phyloP scores from a whole-genome alignment of 1,140 invertebrate species.

The Drosophila lini region DNA sequence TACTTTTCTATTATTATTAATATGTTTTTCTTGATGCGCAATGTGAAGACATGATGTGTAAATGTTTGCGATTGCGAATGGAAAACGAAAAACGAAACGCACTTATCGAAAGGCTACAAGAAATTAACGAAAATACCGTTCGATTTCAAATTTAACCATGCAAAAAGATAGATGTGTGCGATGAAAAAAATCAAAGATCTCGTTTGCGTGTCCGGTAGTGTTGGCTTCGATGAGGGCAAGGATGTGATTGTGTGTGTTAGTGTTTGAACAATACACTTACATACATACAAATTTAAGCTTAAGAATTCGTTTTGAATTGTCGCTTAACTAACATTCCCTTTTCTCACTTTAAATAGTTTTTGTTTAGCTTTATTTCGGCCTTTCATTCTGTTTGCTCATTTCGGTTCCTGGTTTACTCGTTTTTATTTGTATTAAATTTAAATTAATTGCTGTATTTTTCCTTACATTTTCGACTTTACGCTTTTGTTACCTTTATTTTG shows the following conservation, averaged over 20 bases:
- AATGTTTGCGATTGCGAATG: constrained; percentile 30
- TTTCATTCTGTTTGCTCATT: constrained; percentile 49
- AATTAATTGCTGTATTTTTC: constrained; percentile 74
- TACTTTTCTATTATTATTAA: constrained; percentile 73
- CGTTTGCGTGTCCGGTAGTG: constrained; percentile 8
- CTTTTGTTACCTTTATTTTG: constrained; percentile 49
- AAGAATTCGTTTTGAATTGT: constrained; percentile 70
- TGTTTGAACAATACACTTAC: constrained; percentile 69
- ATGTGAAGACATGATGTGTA: constrained; percentile 44
- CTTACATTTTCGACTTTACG: constrained; percentile 54
- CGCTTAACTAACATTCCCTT: constrained; percentile 69
- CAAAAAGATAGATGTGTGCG: neutral
- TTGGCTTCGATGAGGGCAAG: neutral
- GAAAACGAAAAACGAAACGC: constrained; percentile 18
- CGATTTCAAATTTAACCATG: constrained; percentile 19
- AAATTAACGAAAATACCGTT: constrained; percentile 33
- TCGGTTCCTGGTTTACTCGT: constrained; percentile 47
- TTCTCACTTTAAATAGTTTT: constrained; percentile 46
- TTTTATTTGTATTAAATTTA: constrained; percentile 50
- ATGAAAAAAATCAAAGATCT: constrained; percentile 28
- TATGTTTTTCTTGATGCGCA: constrained; percentile 48
- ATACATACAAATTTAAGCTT: constrained; percentile 80
- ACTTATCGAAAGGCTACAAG: constrained; percentile 4
- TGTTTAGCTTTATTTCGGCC: constrained; percentile 40
- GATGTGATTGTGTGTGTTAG: constrained; percentile 14